phyloP scores from a whole-genome alignment of 2,797 vertebrate genomes.

The Gallinago nigripennis region DNA sequence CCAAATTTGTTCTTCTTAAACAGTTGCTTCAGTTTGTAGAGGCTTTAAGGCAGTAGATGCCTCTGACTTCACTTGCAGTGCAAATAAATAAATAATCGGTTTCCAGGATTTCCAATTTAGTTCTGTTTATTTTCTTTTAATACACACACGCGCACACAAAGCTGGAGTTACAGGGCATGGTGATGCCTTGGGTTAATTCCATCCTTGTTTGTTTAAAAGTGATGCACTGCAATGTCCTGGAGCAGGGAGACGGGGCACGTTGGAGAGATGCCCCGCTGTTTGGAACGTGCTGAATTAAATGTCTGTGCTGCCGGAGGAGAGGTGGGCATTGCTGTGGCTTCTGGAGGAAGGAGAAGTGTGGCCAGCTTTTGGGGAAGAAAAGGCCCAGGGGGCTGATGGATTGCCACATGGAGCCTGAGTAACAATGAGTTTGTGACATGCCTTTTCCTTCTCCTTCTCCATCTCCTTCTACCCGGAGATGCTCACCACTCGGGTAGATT shows the following conservation, averaged over 20 bases:
- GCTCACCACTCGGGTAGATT: rapidly evolving
- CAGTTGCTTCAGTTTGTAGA: not conserved
- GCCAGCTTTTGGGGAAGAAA: not conserved
- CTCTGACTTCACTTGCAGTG: not conserved
- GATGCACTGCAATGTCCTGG: not conserved
- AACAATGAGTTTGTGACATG: not conserved
- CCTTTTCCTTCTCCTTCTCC: not conserved
- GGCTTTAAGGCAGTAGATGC: not conserved
- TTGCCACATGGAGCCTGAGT: rapidly evolving
- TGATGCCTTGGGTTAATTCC: not conserved
- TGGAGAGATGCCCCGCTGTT: not conserved
- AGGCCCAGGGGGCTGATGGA: rapidly evolving
- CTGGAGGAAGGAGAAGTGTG: not conserved
- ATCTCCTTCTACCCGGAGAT: not conserved
- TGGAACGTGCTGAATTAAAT: not conserved
- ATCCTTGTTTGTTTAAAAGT: not conserved
- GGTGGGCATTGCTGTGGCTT: not conserved
- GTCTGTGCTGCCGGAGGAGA: not conserved
- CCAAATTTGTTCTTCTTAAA: not conserved
- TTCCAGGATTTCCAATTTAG: not conserved
- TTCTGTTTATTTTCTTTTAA: conserved; percentile 29
- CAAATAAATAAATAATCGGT: not conserved
- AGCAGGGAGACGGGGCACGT: not conserved
- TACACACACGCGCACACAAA: not conserved
- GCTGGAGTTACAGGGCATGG: not conserved